These are phyloP conservation scores for Tolmerus cingulatus DNA, from an alignment of 2,888 invertebrate species.

Conservation along the genomic window DNA sequence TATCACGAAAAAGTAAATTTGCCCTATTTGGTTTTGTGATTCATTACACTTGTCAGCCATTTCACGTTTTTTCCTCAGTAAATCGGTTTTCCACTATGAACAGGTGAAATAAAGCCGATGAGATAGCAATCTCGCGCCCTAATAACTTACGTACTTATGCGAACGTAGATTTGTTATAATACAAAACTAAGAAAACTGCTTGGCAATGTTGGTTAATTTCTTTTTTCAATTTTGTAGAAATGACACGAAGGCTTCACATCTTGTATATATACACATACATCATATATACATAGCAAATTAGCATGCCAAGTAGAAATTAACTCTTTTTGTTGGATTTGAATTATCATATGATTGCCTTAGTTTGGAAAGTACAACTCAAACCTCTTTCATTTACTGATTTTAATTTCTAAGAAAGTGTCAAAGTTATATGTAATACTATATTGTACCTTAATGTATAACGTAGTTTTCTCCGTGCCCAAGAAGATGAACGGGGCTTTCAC, in stretches of 20 bases:
- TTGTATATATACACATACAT: neutral
- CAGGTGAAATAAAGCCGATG: neutral
- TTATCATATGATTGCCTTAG: neutral
- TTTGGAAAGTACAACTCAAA: neutral
- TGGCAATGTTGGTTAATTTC: slow-evolving; percentile 26
- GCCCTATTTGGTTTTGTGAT: neutral
- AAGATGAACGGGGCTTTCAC: neutral
- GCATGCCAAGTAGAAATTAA: slow-evolving; percentile 48
- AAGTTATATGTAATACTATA: neutral
- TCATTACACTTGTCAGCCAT: neutral
- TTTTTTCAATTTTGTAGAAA: neutral
- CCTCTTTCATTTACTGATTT: neutral
- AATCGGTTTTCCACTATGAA: neutral
- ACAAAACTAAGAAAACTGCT: neutral
- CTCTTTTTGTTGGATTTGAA: slow-evolving; percentile 32
- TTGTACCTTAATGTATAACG: neutral
- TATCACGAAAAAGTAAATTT: slow-evolving; percentile 25
- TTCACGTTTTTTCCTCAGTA: neutral
- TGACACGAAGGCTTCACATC: slow-evolving; percentile 20
- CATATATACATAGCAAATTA: slow-evolving; percentile 28
- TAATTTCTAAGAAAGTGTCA: neutral
- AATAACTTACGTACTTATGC: neutral
- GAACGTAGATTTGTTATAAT: neutral
- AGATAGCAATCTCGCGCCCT: neutral
- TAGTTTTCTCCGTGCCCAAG: neutral